Evolutionary conservation across 2,888 invertebrate species (phyloP).

Genomic region (Acheta domesticus): DNA sequence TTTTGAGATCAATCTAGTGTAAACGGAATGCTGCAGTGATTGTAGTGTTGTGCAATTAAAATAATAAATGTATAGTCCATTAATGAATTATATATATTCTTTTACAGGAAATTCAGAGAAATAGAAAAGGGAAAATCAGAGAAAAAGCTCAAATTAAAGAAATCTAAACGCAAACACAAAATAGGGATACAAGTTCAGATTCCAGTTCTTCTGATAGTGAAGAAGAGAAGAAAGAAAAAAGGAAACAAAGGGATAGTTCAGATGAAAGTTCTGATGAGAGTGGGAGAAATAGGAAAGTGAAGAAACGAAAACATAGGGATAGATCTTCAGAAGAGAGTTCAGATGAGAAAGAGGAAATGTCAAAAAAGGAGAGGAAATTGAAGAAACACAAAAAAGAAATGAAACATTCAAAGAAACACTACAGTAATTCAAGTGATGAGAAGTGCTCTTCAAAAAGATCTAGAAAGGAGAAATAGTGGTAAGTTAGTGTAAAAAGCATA

Average conservation of each 20-base stretch:
- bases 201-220: not conserved
- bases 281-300: constrained; percentile 4
- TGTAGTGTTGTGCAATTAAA: too few relatives aligned
- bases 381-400: not conserved
- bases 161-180: constrained; percentile 12
- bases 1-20: too few relatives aligned
- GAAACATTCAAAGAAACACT: not conserved
- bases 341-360: not conserved
- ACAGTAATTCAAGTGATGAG: too few relatives aligned
- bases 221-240: constrained; percentile 25
- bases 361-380: not conserved
- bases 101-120: constrained; percentile 29
- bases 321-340: too few relatives aligned
- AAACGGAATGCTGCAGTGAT: too few relatives aligned
- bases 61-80: too few relatives aligned
- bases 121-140: constrained; percentile 28
- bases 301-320: not conserved
- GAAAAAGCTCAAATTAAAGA: not conserved
- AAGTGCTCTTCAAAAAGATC: too few relatives aligned
- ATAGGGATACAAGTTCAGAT: not conserved
- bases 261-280: constrained; percentile 12
- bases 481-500: too few relatives aligned
- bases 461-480: too few relatives aligned
- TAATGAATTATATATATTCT: not conserved
- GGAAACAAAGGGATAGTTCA: not conserved